Conservation (phyloP, 1,140 invertebrate species). For the Drosophila parvula region DNA sequence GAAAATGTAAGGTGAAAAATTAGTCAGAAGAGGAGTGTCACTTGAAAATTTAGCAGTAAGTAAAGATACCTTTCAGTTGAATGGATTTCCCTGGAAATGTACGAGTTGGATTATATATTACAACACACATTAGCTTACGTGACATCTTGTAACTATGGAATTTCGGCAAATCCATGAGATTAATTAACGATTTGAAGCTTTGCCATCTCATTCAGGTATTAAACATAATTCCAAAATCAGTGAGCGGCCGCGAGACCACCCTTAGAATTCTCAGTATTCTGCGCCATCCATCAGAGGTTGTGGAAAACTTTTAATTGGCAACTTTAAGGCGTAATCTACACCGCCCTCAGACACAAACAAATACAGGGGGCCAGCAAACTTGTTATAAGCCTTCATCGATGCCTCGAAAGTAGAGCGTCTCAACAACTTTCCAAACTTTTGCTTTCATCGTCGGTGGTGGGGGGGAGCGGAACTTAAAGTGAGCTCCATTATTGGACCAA, state of each 20-base stretch:
- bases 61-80: too few species aligned
- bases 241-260: background rate
- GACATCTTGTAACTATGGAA: background rate
- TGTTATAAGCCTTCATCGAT: constrained; percentile 73
- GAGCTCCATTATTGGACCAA: constrained; percentile 62
- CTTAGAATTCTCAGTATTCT: background rate
- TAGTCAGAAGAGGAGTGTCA: too few species aligned
- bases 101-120: too few species aligned
- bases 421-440: constrained; percentile 73
- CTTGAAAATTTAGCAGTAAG: too few species aligned
- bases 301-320: constrained; percentile 76
- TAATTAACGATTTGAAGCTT: constrained; percentile 56
- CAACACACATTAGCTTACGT: background rate
- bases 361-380: constrained; percentile 30
- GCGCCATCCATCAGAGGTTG: constrained; percentile 31
- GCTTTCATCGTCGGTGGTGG: constrained; percentile 63
- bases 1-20: too few species aligned
- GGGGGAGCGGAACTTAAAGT: constrained; percentile 62
- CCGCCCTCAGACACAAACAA: constrained; percentile 34
- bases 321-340: constrained; percentile 76
- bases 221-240: constrained; percentile 28
- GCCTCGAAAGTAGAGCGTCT: constrained; percentile 58
- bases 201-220: constrained; percentile 22
- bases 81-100: background rate
- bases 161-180: background rate